A percentile compares a stretch with the other conserved stretches of the same genome.
These are phyloP conservation scores for Spicauda simplicius DNA, from an alignment of 2,888 invertebrate species.

Conservation along the genomic window DNA sequence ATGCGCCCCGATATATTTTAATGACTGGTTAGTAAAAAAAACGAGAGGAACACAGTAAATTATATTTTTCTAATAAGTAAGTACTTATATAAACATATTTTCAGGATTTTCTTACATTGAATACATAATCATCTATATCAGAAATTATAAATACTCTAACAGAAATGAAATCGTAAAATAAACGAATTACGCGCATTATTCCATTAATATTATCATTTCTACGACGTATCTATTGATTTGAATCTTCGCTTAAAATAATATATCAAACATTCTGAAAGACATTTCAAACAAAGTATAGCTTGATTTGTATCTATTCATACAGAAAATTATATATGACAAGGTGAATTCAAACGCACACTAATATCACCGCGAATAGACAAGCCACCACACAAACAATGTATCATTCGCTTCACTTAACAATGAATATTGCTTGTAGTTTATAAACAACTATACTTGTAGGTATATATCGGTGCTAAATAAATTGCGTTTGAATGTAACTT, in stretches of 20 bases:
- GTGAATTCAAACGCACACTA: slow-evolving; percentile 5
- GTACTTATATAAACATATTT: no score
- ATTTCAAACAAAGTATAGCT: neutral
- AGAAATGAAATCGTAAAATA: no score
- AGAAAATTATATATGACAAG: slow-evolving; percentile 11
- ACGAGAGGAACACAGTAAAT: no score
- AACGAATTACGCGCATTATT: no score
- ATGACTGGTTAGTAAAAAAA: neutral
- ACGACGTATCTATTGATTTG: neutral
- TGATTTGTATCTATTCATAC: slow-evolving; percentile 16
- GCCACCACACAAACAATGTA: slow-evolving; percentile 12
- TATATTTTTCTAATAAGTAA: no score
- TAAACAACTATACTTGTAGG: neutral
- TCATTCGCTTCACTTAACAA: slow-evolving; percentile 16
- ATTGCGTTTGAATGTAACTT: slow-evolving; percentile 2
- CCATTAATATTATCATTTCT: no score
- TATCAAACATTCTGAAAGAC: neutral
- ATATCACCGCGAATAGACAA: slow-evolving; percentile 20
- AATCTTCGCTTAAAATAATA: neutral
- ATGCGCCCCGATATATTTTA: neutral
- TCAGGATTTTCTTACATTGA: no score
- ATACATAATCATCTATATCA: no score
- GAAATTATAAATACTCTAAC: no score
- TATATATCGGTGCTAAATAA: slow-evolving; percentile 8
- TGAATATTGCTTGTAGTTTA: slow-evolving; percentile 17